Conservation (phyloP, 2,113 vertebrate genomes). For the Sylvilagus bachmani region DNA sequence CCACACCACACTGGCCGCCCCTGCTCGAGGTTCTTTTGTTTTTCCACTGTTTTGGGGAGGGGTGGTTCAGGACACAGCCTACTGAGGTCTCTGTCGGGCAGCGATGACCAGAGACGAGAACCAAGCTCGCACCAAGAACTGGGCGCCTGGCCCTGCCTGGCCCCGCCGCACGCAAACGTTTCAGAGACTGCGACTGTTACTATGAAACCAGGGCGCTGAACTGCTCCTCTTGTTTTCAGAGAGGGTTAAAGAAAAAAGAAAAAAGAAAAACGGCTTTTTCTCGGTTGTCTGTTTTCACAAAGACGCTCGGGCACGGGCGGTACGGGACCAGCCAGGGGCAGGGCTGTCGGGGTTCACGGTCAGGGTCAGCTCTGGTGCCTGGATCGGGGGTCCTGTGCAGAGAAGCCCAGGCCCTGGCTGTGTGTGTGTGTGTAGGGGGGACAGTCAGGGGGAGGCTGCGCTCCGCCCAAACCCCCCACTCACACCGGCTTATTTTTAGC, state of each 20-base stretch:
- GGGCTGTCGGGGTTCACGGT: fast-evolving
- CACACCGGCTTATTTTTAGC: constrained; percentile 63
- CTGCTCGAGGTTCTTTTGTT: no score
- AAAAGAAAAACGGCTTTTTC: constrained; percentile 72
- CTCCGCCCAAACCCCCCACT: constrained; percentile 17
- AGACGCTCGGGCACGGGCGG: neutral
- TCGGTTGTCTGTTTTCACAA: constrained; percentile 62
- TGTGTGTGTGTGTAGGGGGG: no score
- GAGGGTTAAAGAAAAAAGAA: neutral
- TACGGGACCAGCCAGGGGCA: constrained; percentile 56
- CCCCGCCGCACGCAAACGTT: constrained; percentile 36
- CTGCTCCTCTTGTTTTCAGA: constrained; percentile 79
- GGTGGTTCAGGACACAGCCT: neutral
- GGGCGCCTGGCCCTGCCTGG: constrained; percentile 32
- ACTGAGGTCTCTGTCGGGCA: constrained; percentile 51
- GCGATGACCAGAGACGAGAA: constrained; percentile 38
- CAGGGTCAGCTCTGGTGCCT: no score
- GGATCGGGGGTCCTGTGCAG: no score
- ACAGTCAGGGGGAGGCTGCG: neutral
- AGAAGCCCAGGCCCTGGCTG: no score
- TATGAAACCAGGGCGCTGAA: constrained; percentile 6
- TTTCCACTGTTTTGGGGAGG: neutral
- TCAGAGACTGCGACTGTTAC: constrained; percentile 79
- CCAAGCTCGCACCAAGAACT: constrained; percentile 3
- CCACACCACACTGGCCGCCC: neutral